Evolutionary conservation across 2,113 vertebrate genomes (phyloP).

Genomic region (Emberiza fucata): DNA sequence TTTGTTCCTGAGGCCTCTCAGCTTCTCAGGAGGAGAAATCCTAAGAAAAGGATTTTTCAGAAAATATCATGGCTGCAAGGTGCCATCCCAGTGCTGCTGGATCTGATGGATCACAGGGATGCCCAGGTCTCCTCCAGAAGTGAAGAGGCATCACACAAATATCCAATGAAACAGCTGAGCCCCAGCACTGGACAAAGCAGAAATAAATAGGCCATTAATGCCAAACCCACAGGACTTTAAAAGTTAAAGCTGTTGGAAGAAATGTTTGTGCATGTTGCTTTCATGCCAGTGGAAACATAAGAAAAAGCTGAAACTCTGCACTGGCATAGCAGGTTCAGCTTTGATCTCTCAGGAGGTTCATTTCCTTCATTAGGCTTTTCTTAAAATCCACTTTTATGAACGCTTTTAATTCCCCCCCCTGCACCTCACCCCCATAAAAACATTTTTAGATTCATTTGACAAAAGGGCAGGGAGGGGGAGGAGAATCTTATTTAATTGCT

Average conservation of each 20-base stretch:
- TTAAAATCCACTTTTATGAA: constrained; percentile 61
- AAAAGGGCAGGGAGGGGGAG: constrained; percentile 5
- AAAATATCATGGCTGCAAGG: too few species aligned
- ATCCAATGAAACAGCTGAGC: background rate
- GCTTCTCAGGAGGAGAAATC: too few species aligned
- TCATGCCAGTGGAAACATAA: constrained; percentile 51
- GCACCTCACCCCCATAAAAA: background rate
- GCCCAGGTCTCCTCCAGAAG: background rate
- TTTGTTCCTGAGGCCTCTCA: too few species aligned
- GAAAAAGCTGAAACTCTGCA: constrained; percentile 19
- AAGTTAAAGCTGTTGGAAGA: constrained; percentile 38
- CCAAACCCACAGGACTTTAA: background rate
- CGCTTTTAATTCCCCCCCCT: constrained; percentile 38
- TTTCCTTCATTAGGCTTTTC: constrained; percentile 62
- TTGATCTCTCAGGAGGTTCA: constrained; percentile 67
- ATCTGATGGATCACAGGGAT: background rate
- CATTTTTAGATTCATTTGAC: constrained; percentile 16
- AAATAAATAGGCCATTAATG: background rate
- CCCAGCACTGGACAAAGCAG: background rate
- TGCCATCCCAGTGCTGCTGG: background rate
- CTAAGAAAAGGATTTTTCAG: too few species aligned
- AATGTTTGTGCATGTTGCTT: constrained; percentile 36
- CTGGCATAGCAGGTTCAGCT: constrained; percentile 59
- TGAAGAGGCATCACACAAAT: background rate
- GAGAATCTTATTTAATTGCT: constrained; percentile 30